Conservation (phyloP, 1,140 invertebrate species). For the Diachasma alloeum region DNA sequence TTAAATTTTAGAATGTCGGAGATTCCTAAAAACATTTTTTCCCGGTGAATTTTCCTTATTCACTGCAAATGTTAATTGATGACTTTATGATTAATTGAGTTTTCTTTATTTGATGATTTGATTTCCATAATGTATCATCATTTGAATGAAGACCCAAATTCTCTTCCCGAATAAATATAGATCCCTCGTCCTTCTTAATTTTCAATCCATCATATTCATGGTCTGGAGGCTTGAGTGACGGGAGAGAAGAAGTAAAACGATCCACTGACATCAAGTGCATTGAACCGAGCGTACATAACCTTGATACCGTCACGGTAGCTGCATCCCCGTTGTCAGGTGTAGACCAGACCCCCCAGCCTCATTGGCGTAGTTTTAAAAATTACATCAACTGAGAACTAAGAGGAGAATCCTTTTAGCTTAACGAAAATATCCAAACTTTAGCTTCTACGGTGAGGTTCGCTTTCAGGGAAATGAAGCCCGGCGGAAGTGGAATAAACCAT, state of each 20-base stretch:
- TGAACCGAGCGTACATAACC: constrained; percentile 58
- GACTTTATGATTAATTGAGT: no score
- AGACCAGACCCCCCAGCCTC: constrained; percentile 30
- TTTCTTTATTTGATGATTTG: no score
- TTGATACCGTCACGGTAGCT: constrained; percentile 60
- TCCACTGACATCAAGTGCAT: constrained; percentile 56
- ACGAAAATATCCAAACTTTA: not conserved
- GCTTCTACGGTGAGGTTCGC: not conserved
- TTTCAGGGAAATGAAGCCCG: not conserved
- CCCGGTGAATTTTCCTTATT: no score
- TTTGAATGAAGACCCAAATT: not conserved
- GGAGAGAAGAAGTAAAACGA: constrained; percentile 34
- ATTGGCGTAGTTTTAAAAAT: constrained; percentile 22
- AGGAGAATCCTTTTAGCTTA: not conserved
- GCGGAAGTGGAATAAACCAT: not conserved
- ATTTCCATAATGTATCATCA: no score
- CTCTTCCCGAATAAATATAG: no score
- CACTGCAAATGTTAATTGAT: no score
- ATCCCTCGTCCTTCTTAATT: not conserved
- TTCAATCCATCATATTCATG: not conserved
- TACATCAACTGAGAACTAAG: not conserved
- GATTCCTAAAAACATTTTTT: no score
- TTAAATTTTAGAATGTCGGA: no score
- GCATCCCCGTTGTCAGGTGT: constrained; percentile 58
- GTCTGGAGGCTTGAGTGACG: not conserved